Conservation (phyloP, 92 coral and sea anemone genomes). For the Pocillopora grandis region DNA sequence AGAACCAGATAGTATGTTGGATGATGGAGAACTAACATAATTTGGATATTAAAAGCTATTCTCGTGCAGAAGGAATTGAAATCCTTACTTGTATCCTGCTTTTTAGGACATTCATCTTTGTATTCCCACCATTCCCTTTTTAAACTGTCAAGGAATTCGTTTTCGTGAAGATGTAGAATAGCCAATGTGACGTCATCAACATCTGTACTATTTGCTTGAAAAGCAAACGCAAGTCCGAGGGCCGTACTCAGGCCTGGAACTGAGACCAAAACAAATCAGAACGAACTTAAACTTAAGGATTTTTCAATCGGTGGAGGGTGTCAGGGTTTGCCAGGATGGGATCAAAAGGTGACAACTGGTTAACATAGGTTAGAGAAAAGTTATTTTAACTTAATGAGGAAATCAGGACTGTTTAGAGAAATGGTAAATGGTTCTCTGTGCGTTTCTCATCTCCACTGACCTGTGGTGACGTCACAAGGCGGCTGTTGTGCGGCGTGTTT, state of each 20-base stretch:
- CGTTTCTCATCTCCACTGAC: not conserved
- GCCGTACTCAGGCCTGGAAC: conserved; percentile 66
- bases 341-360: too few species aligned
- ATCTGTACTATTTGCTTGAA: conserved; percentile 56
- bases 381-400: too few species aligned
- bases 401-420: too few species aligned
- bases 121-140: conserved; percentile 73
- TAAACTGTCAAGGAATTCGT: conserved; percentile 61
- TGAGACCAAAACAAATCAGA: not conserved
- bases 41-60: too few species aligned
- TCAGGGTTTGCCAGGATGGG: too few species aligned
- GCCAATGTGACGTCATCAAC: conserved; percentile 54
- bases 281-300: too few species aligned
- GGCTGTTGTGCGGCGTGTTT: not conserved
- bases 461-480: conserved; percentile 8
- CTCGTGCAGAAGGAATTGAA: too few species aligned
- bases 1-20: not conserved
- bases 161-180: conserved; percentile 75
- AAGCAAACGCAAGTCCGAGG: conserved; percentile 69
- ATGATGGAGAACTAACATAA: not conserved
- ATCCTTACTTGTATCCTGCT: not conserved
- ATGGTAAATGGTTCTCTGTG: too few species aligned
- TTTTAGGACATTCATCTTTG: conserved; percentile 1
- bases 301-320: too few species aligned
- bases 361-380: too few species aligned